These are phyloP conservation scores for Microplitis deprimator DNA, from an alignment of 2,888 invertebrate genomes.

Conservation along the genomic window DNA sequence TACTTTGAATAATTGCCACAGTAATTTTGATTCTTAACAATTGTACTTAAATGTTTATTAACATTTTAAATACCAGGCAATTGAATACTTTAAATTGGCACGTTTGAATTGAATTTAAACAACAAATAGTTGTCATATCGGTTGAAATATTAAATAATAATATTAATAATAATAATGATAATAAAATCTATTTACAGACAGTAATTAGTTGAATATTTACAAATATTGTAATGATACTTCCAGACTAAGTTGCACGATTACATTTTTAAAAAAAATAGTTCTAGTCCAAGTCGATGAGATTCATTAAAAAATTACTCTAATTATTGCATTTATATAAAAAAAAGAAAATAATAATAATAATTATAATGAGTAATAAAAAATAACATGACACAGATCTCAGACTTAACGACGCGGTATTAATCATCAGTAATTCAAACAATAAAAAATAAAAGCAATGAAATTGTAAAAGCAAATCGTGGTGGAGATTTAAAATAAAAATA, in stretches of 20 bases:
- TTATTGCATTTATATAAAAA: constrained; percentile 11
- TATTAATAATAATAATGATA: background rate
- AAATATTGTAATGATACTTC: constrained; percentile 11
- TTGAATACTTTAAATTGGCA: background rate
- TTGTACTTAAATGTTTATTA: background rate
- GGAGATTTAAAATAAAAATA: background rate
- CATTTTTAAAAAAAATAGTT: background rate
- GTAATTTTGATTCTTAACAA: background rate
- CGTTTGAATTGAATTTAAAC: background rate
- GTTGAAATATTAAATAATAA: background rate
- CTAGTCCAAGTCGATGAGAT: constrained; percentile 28
- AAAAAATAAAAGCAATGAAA: background rate
- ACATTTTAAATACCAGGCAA: background rate
- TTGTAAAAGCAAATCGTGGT: background rate
- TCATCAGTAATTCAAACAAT: background rate
- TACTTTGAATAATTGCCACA: background rate
- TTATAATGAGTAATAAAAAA: background rate
- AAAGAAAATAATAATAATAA: background rate
- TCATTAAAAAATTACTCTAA: constrained; percentile 6
- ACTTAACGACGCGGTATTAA: background rate
- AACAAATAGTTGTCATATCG: background rate
- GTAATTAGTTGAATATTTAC: background rate
- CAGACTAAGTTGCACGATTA: constrained; percentile 20
- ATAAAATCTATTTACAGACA: background rate
- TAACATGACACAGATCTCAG: constrained; percentile 19